Conservation (phyloP, 2,888 invertebrate genomes). For the Cheilosia grossa region DNA sequence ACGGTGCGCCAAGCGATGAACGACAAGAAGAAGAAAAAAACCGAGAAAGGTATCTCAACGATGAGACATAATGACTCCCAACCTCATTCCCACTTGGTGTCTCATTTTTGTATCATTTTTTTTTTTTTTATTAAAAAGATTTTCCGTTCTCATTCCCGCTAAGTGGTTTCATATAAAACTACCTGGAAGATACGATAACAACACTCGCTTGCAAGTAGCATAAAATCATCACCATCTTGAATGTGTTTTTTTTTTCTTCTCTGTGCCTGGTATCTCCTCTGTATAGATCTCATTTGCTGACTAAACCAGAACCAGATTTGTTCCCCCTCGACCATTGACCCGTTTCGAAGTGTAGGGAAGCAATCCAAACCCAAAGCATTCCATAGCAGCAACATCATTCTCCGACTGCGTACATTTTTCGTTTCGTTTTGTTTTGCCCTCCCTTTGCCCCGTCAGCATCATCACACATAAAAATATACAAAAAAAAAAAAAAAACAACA, state of each 20-base stretch:
- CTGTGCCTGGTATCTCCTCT: constrained; percentile 7
- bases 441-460: constrained; percentile 11
- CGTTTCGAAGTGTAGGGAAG: constrained; percentile 32
- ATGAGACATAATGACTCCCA: constrained; percentile 66
- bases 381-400: constrained; percentile 63
- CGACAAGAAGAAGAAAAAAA: background rate
- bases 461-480: background rate
- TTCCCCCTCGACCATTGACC: constrained; percentile 26
- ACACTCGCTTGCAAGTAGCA: constrained; percentile 66
- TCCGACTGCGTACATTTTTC: constrained; percentile 42
- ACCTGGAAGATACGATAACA: constrained; percentile 70
- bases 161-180: constrained; percentile 72
- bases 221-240: constrained; percentile 65
- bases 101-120: background rate
- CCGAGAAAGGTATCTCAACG: constrained; percentile 51
- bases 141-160: constrained; percentile 62
- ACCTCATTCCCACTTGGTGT: constrained; percentile 51
- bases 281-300: constrained; percentile 68
- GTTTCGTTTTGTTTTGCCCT: constrained; percentile 27
- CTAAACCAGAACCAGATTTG: constrained; percentile 51
- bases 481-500: background rate
- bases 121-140: constrained; percentile 8
- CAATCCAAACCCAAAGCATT: constrained; percentile 40
- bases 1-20: constrained; percentile 4
- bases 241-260: constrained; percentile 38